These are phyloP conservation scores for Neomonachus schauinslandi DNA, from an alignment of 2,113 vertebrate genomes.

Conservation along the genomic window DNA sequence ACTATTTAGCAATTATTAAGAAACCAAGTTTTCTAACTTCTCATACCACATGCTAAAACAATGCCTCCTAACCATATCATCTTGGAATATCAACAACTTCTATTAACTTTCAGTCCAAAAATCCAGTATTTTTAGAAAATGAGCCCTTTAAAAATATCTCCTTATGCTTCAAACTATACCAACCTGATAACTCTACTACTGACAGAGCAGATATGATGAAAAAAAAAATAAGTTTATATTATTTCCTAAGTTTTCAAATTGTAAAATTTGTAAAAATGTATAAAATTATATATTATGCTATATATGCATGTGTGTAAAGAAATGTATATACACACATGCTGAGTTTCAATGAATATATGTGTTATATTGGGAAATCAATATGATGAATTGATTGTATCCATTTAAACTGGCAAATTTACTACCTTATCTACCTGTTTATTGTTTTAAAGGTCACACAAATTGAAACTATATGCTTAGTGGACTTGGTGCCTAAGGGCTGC, in stretches of 20 bases:
- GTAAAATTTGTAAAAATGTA: not conserved
- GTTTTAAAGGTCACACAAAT: slow-evolving; percentile 41
- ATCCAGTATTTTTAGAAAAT: not conserved
- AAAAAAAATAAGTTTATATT: not conserved
- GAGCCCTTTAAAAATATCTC: not conserved
- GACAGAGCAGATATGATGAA: not conserved
- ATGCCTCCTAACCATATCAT: not conserved
- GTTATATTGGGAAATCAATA: slow-evolving; percentile 37
- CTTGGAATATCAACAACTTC: not conserved
- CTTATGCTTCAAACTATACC: not conserved
- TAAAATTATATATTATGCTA: not conserved
- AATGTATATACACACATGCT: not conserved
- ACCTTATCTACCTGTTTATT: slow-evolving; percentile 47
- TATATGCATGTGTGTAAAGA: not conserved
- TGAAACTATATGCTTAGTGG: not conserved
- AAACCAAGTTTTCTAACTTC: not conserved
- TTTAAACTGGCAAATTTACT: slow-evolving; percentile 56
- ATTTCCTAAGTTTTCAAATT: not conserved
- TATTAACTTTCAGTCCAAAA: not conserved
- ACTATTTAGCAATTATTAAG: not conserved
- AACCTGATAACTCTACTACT: not conserved
- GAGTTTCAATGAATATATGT: not conserved
- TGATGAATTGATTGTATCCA: slow-evolving; percentile 52
- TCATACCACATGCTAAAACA: not conserved
- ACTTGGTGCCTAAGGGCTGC: not conserved